Conservation (phyloP, 2,888 invertebrate species). For the Folsomia manolachei region DNA sequence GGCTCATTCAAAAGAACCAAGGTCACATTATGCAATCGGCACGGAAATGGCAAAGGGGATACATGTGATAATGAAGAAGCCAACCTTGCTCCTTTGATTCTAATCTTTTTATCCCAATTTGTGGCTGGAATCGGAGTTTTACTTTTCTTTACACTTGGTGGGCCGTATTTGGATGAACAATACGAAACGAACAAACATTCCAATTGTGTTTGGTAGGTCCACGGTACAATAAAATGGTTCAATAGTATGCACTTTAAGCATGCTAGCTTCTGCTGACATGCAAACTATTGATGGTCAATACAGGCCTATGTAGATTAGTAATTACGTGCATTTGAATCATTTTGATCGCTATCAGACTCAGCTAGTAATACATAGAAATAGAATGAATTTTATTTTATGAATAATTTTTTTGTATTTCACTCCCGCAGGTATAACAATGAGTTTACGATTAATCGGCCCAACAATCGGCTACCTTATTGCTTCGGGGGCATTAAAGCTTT, state of each 20-base stretch:
- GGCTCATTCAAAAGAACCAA: neutral
- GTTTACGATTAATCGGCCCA: constrained; percentile 63
- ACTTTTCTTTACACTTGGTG: constrained; percentile 65
- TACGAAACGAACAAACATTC: constrained; percentile 64
- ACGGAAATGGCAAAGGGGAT: constrained; percentile 33
- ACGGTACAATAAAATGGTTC: too few species aligned
- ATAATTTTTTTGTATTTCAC: constrained; percentile 23
- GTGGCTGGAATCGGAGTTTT: constrained; percentile 68
- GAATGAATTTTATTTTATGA: neutral
- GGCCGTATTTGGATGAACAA: constrained; percentile 64
- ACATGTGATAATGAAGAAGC: constrained; percentile 53
- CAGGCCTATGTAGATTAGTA: too few species aligned
- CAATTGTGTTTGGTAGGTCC: constrained; percentile 61
- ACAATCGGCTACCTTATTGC: constrained; percentile 63
- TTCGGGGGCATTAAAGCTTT: constrained; percentile 58
- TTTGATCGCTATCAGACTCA: too few species aligned
- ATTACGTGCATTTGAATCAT: too few species aligned
- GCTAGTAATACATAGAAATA: too few species aligned
- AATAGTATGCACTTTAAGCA: too few species aligned
- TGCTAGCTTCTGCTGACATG: too few species aligned
- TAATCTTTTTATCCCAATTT: constrained; percentile 67
- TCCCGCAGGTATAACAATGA: constrained; percentile 57
- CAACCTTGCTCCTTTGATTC: constrained; percentile 53
- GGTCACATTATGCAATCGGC: constrained; percentile 9
- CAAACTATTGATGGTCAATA: too few species aligned